phyloP scores from a whole-genome alignment of 2,888 invertebrate species.

The Hylaea fasciaria region DNA sequence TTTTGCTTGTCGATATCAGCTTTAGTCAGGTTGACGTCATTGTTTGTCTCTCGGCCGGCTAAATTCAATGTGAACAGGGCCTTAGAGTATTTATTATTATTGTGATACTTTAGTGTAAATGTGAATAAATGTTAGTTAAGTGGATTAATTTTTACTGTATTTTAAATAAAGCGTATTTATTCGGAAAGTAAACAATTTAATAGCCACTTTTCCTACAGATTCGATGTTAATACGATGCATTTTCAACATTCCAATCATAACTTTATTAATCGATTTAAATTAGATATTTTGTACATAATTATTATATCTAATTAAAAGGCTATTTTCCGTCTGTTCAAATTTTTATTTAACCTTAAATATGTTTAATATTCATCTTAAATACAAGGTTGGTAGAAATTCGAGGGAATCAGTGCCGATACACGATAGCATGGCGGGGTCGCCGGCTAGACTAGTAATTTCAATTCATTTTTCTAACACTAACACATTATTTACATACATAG shows the following conservation, averaged over 20 bases:
- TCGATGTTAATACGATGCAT: conserved; percentile 27
- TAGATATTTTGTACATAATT: conserved; percentile 45
- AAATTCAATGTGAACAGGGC: conserved; percentile 16
- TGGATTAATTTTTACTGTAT: conserved; percentile 55
- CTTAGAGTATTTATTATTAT: conserved; percentile 38
- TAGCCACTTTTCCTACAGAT: conserved; percentile 24
- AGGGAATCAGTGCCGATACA: conserved; percentile 55
- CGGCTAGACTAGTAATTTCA: conserved; percentile 35
- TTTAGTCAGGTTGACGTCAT: background rate
- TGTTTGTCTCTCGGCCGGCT: background rate
- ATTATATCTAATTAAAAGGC: conserved; percentile 63
- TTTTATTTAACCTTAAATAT: conserved; percentile 61
- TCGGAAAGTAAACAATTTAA: conserved; percentile 16
- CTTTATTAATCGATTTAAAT: conserved; percentile 12
- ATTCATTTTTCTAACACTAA: conserved; percentile 37
- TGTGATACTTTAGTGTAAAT: conserved; percentile 63
- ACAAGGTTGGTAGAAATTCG: conserved; percentile 63
- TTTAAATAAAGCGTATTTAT: conserved; percentile 38
- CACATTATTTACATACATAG: conserved; percentile 47
- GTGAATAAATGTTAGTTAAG: conserved; percentile 72
- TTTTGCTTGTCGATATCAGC: background rate
- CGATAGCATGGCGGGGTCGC: conserved; percentile 23
- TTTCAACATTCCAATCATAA: conserved; percentile 27
- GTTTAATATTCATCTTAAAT: conserved; percentile 62
- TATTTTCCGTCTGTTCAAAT: conserved; percentile 62